Percentiles rank a stretch among this genome's conserved stretches.
Conservation (phyloP, 2,888 invertebrate species). For the Drosophila atroscutellata region DNA sequence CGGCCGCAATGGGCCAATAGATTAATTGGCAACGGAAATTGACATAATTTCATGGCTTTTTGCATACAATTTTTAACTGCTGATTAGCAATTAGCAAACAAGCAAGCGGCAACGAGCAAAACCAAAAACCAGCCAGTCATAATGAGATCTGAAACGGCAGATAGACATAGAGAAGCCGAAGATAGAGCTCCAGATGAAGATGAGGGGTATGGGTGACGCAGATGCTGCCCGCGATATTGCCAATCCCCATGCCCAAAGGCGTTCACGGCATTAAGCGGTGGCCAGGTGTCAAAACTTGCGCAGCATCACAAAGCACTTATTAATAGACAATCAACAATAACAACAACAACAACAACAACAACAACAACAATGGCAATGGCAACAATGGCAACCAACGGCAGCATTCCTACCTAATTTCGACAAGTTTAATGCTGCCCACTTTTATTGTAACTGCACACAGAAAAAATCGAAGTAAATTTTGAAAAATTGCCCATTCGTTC, state of each 20-base stretch:
- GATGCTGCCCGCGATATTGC: constrained; percentile 2
- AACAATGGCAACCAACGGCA: background rate
- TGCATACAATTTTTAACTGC: constrained; percentile 23
- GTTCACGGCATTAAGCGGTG: constrained; percentile 9
- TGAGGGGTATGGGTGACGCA: constrained; percentile 2
- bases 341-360: background rate
- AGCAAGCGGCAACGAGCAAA: background rate
- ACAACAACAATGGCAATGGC: background rate
- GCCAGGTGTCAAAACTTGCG: constrained; percentile 56
- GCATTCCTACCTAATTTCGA: constrained; percentile 25
- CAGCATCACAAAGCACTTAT: constrained; percentile 29
- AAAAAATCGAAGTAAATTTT: background rate
- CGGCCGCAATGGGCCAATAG: constrained; percentile 32
- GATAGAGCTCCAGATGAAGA: background rate
- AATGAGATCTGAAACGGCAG: constrained; percentile 3
- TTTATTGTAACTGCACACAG: background rate
- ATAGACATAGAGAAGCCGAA: background rate
- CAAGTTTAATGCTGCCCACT: constrained; percentile 4
- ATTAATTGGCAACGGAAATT: constrained; percentile 48
- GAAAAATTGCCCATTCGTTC: background rate
- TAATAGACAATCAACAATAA: constrained; percentile 12
- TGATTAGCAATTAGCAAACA: constrained; percentile 23
- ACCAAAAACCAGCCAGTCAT: background rate
- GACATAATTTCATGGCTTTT: constrained; percentile 37
- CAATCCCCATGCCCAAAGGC: constrained; percentile 11